phyloP scores from a whole-genome alignment of 1,140 invertebrate species.

The Halyomorpha halys region DNA sequence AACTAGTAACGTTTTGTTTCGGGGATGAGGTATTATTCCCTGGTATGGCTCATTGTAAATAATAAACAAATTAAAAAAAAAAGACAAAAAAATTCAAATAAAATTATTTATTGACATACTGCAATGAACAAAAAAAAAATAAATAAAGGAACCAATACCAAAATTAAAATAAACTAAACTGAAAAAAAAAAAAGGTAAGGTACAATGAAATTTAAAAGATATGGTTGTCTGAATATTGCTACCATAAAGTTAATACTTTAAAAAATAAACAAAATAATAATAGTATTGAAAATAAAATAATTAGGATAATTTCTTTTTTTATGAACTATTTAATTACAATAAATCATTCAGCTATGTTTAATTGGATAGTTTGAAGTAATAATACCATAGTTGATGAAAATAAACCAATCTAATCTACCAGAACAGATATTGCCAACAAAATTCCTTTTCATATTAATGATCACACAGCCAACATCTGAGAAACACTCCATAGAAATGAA shows the following conservation, averaged over 20 bases:
- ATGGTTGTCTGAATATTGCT: background rate
- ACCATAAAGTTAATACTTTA: background rate
- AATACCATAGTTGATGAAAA: no score
- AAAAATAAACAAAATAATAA: slow-evolving; percentile 11
- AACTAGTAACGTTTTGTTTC: no score
- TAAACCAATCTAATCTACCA: slow-evolving; percentile 4
- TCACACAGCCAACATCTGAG: slow-evolving; percentile 15
- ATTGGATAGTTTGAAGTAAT: no score
- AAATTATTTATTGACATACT: slow-evolving; percentile 21
- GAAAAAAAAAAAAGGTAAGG: background rate
- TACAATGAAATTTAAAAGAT: slow-evolving; percentile 11
- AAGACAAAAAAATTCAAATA: slow-evolving; percentile 9
- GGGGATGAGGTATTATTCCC: slow-evolving; percentile 13
- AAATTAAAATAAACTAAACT: slow-evolving; percentile 3
- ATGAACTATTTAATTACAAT: no score
- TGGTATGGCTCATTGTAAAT: slow-evolving; percentile 21
- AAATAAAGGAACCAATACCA: slow-evolving; percentile 27
- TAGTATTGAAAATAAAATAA: no score
- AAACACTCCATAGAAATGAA: slow-evolving; percentile 6
- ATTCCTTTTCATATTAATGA: slow-evolving; percentile 9
- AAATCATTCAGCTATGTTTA: no score
- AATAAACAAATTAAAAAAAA: slow-evolving; percentile 13
- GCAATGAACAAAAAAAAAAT: slow-evolving; percentile 23
- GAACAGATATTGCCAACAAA: slow-evolving; percentile 13
- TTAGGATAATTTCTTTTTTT: no score